Evolutionary conservation across 1,140 invertebrate species (phyloP), one percentile per base, ranked within the genome.

Genomic region (Solenopsis invicta): DNA sequence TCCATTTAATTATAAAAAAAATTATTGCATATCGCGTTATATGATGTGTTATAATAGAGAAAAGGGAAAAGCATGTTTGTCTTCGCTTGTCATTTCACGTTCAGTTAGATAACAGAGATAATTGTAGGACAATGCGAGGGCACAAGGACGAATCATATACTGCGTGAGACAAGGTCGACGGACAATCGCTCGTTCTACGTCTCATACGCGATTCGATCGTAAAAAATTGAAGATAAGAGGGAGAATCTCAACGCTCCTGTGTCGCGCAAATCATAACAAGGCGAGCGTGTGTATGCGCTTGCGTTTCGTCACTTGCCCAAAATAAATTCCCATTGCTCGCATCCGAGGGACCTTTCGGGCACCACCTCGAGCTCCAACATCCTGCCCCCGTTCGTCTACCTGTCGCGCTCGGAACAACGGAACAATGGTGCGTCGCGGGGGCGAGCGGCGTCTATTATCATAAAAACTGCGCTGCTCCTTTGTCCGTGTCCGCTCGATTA

Each of bases 351-450:
- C 95, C 98, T 97, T 96, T 99, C 99, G 87, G 99, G 99, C 92
- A 99, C 97, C 93, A 99, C 98, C 96, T 99, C 98, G 94, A 99
- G 97, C 95, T 99, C 98, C 96, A 99, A 97, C 99, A 99, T 99
- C 95, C 93, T 94, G 86, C 61, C 71, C 56, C 69, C 48, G 37
- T 66, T 82, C 52, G 18, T 76, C 48, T 50, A 34, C 6, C 48
- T 50, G 74, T 12, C 48, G 18, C 54, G 21, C 13, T 21, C 87
- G 74, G 21, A 88, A 77, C 41, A 16, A 77, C 41, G 37, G 72
- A 29, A 59, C 48, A n/a, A 69, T 8, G 41, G 21, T 37, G 54
- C 59, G 71, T 56, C 41, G 86, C 88, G 71, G 86, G 67, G 12
- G 3, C 1, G 86, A 92, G 90, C 91, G 91, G 87, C 88, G 89